Percentiles rank a stretch among this genome's conserved stretches.
Evolutionary conservation across 2,113 vertebrate genomes (phyloP).

Genomic region (Bucco capensis): DNA sequence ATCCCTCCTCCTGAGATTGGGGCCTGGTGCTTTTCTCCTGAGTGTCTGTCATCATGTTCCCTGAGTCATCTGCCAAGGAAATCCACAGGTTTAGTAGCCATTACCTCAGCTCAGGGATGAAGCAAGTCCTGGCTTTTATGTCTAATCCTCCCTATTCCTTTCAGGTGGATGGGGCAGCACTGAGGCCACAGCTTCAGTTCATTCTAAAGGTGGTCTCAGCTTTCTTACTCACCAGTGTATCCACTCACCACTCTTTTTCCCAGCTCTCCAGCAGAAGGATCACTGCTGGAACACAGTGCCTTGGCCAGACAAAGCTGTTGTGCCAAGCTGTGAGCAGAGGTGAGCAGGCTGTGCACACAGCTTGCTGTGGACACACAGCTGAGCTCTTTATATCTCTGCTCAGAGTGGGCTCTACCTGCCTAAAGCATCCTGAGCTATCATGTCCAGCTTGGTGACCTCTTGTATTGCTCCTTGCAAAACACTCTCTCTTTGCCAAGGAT

Average conservation of each 20-base stretch:
- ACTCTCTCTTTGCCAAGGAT: not conserved
- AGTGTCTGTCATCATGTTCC: constrained; percentile 21
- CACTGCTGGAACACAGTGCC: not conserved
- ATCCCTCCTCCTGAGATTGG: constrained; percentile 26
- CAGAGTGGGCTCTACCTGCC: not conserved
- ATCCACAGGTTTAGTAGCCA: constrained; percentile 45
- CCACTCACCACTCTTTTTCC: not conserved
- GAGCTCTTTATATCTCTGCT: no score
- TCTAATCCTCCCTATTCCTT: constrained; percentile 51
- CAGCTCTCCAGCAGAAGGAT: not conserved
- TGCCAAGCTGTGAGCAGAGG: not conserved
- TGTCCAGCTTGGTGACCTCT: not conserved
- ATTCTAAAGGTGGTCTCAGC: constrained; percentile 33
- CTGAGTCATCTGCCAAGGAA: constrained; percentile 53
- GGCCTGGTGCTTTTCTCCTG: constrained; percentile 44
- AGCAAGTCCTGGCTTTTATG: constrained; percentile 45
- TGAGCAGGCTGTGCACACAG: not conserved
- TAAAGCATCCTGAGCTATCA: not conserved
- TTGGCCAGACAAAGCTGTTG: not conserved
- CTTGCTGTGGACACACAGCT: not conserved
- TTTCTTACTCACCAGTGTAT: constrained; percentile 38
- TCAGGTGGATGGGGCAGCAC: constrained; percentile 24
- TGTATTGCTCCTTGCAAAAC: not conserved
- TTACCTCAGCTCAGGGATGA: constrained; percentile 53
- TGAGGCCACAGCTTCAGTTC: constrained; percentile 6